These are phyloP conservation scores for Eupithecia dodoneata DNA, from an alignment of 2,888 invertebrate genomes.

Conservation along the genomic window DNA sequence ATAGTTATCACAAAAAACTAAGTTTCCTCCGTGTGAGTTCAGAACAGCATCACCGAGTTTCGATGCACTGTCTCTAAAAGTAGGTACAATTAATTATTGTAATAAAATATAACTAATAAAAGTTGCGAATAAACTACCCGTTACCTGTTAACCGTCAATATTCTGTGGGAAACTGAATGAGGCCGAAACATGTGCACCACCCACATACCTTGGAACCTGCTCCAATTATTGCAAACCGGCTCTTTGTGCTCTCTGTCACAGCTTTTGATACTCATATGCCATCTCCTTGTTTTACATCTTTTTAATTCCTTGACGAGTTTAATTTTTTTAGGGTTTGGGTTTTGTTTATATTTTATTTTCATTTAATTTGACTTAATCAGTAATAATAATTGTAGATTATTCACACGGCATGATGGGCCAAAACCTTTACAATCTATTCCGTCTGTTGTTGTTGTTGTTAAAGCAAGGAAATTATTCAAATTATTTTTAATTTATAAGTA, in stretches of 20 bases:
- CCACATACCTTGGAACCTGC: conserved; percentile 16
- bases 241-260: not conserved
- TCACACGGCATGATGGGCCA: no score
- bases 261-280: not conserved
- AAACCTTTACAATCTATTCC: no score
- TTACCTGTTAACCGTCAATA: conserved; percentile 12
- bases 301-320: not conserved
- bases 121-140: conserved; percentile 3
- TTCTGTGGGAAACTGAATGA: conserved; percentile 26
- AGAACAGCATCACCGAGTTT: not conserved
- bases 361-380: not conserved
- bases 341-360: not conserved
- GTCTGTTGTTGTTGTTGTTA: no score
- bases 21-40: no score
- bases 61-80: not conserved
- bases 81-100: not conserved
- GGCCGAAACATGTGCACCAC: conserved; percentile 19
- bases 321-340: not conserved
- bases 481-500: no score
- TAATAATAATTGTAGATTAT: no score
- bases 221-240: conserved; percentile 29
- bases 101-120: conserved; percentile 7
- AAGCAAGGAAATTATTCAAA: no score
- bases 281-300: not conserved
- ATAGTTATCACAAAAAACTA: no score